These are phyloP conservation scores for Phylloscopus collybita DNA, from an alignment of 2,797 vertebrate genomes.

Conservation along the genomic window DNA sequence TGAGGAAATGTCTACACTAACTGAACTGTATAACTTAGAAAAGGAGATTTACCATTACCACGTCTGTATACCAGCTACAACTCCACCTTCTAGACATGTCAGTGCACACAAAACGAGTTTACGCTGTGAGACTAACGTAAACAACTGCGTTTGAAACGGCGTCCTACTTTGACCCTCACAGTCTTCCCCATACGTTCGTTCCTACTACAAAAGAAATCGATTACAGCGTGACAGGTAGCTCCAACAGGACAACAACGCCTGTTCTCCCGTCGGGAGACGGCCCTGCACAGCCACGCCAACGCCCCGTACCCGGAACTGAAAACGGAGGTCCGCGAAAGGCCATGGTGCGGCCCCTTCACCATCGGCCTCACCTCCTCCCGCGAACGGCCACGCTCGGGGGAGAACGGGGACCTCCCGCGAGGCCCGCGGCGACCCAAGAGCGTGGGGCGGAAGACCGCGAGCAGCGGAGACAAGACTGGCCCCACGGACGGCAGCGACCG, in stretches of 20 bases:
- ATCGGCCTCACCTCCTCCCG: background rate
- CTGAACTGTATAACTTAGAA: background rate
- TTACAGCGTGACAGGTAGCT: background rate
- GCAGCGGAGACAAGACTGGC: background rate
- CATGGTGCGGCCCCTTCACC: background rate
- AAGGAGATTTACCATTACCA: background rate
- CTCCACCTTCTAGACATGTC: background rate
- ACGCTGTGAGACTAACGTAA: background rate
- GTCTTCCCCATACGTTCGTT: background rate
- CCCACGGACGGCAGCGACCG: background rate
- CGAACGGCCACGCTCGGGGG: background rate
- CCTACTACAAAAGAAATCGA: background rate
- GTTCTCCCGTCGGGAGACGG: background rate
- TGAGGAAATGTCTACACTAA: background rate
- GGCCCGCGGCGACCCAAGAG: background rate
- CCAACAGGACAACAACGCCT: background rate
- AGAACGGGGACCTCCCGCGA: background rate
- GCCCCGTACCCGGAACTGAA: constrained; percentile 35
- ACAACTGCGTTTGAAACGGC: background rate
- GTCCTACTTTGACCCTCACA: background rate
- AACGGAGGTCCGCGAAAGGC: background rate
- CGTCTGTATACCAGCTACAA: background rate
- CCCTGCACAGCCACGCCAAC: background rate
- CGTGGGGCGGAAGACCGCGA: background rate
- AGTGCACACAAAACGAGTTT: background rate